phyloP scores from a whole-genome alignment of 2,888 invertebrate species.

The Alsophila aescularia region DNA sequence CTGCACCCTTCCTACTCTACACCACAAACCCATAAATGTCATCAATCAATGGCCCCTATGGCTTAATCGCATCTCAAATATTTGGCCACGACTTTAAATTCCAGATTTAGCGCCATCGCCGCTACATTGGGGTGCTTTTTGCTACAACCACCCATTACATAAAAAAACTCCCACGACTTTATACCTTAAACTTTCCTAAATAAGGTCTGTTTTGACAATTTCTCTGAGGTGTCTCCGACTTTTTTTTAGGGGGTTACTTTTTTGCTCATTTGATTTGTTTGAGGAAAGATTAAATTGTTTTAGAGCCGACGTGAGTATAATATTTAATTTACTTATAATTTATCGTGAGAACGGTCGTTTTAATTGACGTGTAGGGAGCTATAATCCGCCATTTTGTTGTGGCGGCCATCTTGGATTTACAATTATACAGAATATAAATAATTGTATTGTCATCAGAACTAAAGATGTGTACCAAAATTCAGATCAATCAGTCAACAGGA shows the following conservation, averaged over 20 bases:
- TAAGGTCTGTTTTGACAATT: neutral
- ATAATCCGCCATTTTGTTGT: too few relatives aligned
- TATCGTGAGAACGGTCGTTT: constrained; percentile 30
- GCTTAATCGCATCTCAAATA: constrained; percentile 78
- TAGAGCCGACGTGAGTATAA: constrained; percentile 30
- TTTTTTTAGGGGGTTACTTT: constrained; percentile 26
- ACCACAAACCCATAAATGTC: constrained; percentile 54
- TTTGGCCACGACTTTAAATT: constrained; percentile 67
- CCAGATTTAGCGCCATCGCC: constrained; percentile 62
- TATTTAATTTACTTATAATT: constrained; percentile 31
- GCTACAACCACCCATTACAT: constrained; percentile 30
- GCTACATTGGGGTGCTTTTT: constrained; percentile 31
- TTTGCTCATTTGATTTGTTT: constrained; percentile 36
- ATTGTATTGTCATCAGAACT: too few relatives aligned
- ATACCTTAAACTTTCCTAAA: neutral
- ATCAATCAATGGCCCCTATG: constrained; percentile 68
- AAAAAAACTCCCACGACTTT: neutral
- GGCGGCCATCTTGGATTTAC: too few relatives aligned
- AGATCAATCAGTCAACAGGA: too few relatives aligned
- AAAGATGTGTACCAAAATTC: too few relatives aligned
- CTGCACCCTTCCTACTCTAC: constrained; percentile 50
- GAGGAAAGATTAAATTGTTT: constrained; percentile 38
- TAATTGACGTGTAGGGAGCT: too few relatives aligned
- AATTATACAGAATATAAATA: too few relatives aligned
- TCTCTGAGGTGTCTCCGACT: neutral